Percentiles rank a stretch among this genome's conserved stretches.
phyloP scores from a whole-genome alignment of 2,797 vertebrate genomes.

The Gallinago solitaria region DNA sequence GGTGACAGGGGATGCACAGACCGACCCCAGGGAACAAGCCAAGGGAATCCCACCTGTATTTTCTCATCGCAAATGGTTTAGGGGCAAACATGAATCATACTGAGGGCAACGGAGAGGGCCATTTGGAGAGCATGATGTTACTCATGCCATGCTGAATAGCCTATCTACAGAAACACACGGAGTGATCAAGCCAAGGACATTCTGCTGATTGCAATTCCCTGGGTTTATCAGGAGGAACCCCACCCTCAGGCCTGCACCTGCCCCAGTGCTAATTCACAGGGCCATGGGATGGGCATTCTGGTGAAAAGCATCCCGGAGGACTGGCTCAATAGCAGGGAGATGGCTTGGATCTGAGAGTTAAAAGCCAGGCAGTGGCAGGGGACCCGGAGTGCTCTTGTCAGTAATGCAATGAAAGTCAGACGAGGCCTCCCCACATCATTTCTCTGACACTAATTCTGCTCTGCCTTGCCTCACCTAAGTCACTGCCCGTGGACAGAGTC shows the following conservation, averaged over 20 bases:
- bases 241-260: not conserved
- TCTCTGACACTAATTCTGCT: not conserved
- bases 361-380: not conserved
- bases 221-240: not conserved
- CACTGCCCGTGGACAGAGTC: not conserved
- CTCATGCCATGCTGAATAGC: not conserved
- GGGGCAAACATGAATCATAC: not conserved
- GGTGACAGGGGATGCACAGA: accelerated
- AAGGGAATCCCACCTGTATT: not conserved
- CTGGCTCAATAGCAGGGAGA: not conserved
- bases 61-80: not conserved
- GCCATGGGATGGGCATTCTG: not conserved
- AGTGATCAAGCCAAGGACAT: not conserved
- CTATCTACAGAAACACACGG: not conserved
- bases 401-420: not conserved
- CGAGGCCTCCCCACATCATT: accelerated
- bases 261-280: not conserved
- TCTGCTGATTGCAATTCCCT: not conserved
- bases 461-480: not conserved
- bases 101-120: not conserved
- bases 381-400: not conserved
- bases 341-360: not conserved
- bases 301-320: not conserved
- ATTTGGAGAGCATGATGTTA: not conserved
- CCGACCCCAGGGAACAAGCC: not conserved